phyloP scores from a whole-genome alignment of 2,888 invertebrate species.

The Gerris lacustris region DNA sequence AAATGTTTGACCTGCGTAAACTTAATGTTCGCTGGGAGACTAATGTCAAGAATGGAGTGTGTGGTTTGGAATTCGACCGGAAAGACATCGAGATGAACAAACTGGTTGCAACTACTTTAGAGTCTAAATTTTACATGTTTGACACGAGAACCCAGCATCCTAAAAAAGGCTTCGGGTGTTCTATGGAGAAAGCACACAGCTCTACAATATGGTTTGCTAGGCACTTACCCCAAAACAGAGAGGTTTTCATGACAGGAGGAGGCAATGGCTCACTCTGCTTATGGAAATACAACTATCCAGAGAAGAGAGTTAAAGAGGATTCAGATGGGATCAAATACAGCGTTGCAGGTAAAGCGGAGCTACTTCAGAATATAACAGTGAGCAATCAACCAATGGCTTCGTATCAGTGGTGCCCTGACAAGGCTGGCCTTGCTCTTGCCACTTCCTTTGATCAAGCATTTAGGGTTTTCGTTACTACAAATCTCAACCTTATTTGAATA shows the following conservation, averaged over 20 bases:
- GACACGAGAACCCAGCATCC: constrained; percentile 81
- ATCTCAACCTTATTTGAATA: constrained; percentile 56
- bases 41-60: constrained; percentile 83
- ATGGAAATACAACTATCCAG: constrained; percentile 92
- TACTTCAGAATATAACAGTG: constrained; percentile 66
- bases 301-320: constrained; percentile 56
- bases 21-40: constrained; percentile 82
- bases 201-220: constrained; percentile 81
- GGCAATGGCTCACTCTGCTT: constrained; percentile 79
- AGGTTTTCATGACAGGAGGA: constrained; percentile 79
- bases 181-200: constrained; percentile 47
- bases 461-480: constrained; percentile 75
- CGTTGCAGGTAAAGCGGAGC: constrained; percentile 58
- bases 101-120: constrained; percentile 76
- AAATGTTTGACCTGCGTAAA: constrained; percentile 77
- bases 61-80: constrained; percentile 79
- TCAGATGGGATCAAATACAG: constrained; percentile 59
- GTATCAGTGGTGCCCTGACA: constrained; percentile 86
- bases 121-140: constrained; percentile 78
- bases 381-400: constrained; percentile 80
- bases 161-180: constrained; percentile 65
- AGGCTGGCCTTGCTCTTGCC: constrained; percentile 73
- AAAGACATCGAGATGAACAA: constrained; percentile 93
- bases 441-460: constrained; percentile 86
- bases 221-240: constrained; percentile 88